phyloP scores from a whole-genome alignment of 2,113 vertebrate genomes.

The Onychorhynchus coronatus region DNA sequence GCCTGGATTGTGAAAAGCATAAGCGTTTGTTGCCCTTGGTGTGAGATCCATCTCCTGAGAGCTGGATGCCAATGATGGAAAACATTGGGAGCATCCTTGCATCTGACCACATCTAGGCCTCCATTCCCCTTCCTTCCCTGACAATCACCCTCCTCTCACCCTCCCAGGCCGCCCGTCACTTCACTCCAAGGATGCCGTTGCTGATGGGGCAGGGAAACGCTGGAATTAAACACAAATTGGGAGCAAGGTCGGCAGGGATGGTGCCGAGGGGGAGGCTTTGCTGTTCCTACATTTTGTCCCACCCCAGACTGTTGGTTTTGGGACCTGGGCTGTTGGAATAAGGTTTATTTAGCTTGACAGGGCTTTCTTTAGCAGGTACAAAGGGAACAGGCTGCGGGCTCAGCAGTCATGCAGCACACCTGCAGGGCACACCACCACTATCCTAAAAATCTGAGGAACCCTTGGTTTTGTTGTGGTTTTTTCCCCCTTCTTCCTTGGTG shows the following conservation, averaged over 20 bases:
- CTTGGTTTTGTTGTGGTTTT: not conserved
- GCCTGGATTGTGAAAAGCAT: not conserved
- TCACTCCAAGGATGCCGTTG: not conserved
- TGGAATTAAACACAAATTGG: not conserved
- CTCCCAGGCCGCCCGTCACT: not conserved
- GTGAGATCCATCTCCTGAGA: not conserved
- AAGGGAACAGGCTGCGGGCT: slow-evolving; percentile 11
- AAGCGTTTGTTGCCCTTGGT: rapidly evolving
- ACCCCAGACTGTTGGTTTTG: not conserved
- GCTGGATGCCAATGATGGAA: not conserved
- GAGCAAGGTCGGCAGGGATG: not conserved
- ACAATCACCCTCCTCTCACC: not conserved
- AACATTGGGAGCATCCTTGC: not conserved
- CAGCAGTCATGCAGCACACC: not conserved
- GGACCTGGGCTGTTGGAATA: not conserved
- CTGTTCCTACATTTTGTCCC: not conserved
- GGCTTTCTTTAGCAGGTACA: slow-evolving; percentile 50
- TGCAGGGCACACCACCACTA: not conserved
- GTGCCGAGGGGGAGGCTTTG: not conserved
- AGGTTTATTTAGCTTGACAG: slow-evolving; percentile 32
- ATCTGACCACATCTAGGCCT: not conserved
- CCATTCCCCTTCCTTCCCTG: not conserved
- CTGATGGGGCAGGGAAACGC: not conserved
- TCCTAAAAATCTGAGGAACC: not conserved
- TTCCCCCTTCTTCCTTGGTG: slow-evolving; percentile 68